Base-by-base conservation (phyloP, 2,113 vertebrate genomes). In the Phaethornis superciliosus region DNA sequence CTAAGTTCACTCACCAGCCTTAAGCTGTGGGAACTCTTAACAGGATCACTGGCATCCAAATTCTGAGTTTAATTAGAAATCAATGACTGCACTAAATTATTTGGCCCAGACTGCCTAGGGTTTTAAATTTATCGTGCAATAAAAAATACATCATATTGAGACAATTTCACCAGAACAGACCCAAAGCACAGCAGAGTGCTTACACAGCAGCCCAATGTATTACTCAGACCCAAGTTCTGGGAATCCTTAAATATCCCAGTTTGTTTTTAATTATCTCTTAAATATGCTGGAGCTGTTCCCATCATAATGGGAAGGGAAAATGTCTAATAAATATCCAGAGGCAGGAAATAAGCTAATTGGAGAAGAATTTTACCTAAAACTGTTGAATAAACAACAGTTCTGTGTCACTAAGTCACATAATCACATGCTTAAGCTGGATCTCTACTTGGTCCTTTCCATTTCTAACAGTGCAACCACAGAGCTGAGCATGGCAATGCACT, bases 281-380 rank as follows among this genome's bases (percentile, higher is more conserved):
- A 93, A 88, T 75, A 65, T 49, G 40, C 47, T 90, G 91, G 82
- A 69, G 11, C 42, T 86, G 46, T 84, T 96, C 92, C 90, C 71
- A 83, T 42, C 52, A 40, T 83, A 94, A 82, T 64, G 65, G 69
- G 74, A 90, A 93, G 62, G 81, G 69, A 95, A 95, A 94, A 80
- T 72, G 91, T 47, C 85, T 88, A 88, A 93, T 67, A 95, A 54
- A 83, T 81, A 77, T 26, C 69, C 74, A 92, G 52, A 58, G 70
- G 54, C 82, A 93, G 85, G 85, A 95, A 95, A 93, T 80, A 93
- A 70, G 64, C 71, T 96, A 93, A 95, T 67, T 95, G 71, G 71
- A 93, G 59, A 94, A 91, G 85, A 95, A 95, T 90, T 95, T 88
- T 81, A 89, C 91, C 75, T 91, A 80, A 63, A 95, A 85, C 54